phyloP scores from a whole-genome alignment of 2,113 vertebrate genomes.

The Serinus canaria region DNA sequence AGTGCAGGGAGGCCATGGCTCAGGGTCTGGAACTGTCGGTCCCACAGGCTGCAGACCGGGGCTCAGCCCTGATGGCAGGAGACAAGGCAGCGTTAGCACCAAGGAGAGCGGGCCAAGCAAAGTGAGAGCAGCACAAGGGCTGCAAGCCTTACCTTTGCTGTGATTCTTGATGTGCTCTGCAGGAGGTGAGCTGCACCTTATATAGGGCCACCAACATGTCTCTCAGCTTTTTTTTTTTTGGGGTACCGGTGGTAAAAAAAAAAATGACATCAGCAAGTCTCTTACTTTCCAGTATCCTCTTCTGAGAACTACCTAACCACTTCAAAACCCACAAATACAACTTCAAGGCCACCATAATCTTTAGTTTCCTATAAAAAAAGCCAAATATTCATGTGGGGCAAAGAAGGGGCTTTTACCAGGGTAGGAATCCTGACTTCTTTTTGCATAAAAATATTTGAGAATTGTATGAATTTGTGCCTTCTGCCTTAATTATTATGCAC shows the following conservation, averaged over 20 bases:
- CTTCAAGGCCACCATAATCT: conserved; percentile 15
- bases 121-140: neutral
- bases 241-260: conserved; percentile 24
- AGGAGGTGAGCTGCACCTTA: conserved; percentile 54
- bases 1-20: conserved; percentile 55
- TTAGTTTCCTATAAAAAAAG: conserved; percentile 49
- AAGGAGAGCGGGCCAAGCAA: neutral
- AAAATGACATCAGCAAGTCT: conserved; percentile 76
- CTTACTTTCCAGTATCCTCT: conserved; percentile 74
- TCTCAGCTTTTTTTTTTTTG: neutral
- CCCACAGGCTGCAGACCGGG: neutral
- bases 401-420: neutral
- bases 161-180: conserved; percentile 31
- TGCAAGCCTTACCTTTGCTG: conserved; percentile 60
- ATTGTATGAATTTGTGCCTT: neutral
- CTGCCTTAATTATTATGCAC: neutral
- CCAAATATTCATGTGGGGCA: neutral
- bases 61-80: neutral
- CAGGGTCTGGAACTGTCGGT: neutral
- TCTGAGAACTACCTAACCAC: conserved; percentile 79
- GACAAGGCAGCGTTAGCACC: neutral
- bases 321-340: conserved; percentile 63
- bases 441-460: neutral
- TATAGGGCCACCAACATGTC: conserved; percentile 61
- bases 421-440: neutral